Percentiles rank a stretch among this genome's conserved stretches.
phyloP scores from a whole-genome alignment of 2,113 vertebrate species.

The Tretioscincus oriximinensis region DNA sequence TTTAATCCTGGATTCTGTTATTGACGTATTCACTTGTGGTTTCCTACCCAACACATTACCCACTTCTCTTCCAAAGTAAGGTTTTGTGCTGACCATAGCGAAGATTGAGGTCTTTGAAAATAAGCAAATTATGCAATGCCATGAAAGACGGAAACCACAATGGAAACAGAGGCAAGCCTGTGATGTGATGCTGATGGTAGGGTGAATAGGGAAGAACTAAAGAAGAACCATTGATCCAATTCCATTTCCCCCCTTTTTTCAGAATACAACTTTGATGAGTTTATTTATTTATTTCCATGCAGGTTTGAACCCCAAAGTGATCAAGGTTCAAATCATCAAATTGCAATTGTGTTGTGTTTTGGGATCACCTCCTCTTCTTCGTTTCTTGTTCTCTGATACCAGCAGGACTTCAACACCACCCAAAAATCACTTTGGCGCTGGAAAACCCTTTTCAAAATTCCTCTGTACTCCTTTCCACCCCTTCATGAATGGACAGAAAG shows the following conservation, averaged over 20 bases:
- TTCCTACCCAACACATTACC: slow-evolving; percentile 5
- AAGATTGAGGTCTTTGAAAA: slow-evolving; percentile 11
- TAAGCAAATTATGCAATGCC: slow-evolving; percentile 8
- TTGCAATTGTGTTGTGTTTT: too few relatives aligned
- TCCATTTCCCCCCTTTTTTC: neutral
- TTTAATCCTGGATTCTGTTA: neutral
- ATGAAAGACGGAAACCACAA: slow-evolving; percentile 1
- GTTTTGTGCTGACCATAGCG: neutral
- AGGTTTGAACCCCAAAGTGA: neutral
- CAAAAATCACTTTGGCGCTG: too few relatives aligned
- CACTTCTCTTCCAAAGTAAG: neutral
- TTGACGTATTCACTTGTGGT: neutral
- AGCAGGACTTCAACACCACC: too few relatives aligned
- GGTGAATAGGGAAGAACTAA: neutral
- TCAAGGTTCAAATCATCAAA: neutral
- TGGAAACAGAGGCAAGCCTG: neutral
- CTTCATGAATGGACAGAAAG: neutral
- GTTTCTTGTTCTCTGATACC: too few relatives aligned
- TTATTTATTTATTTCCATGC: neutral
- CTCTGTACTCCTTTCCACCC: too few relatives aligned
- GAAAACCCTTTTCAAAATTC: too few relatives aligned
- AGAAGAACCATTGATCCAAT: neutral
- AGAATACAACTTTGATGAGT: neutral
- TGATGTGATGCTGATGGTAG: neutral
- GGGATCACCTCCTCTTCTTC: too few relatives aligned